Percentiles rank a stretch among this genome's conserved stretches.
Conservation (phyloP, 2,888 invertebrate species). For the Zygaena filipendulae region DNA sequence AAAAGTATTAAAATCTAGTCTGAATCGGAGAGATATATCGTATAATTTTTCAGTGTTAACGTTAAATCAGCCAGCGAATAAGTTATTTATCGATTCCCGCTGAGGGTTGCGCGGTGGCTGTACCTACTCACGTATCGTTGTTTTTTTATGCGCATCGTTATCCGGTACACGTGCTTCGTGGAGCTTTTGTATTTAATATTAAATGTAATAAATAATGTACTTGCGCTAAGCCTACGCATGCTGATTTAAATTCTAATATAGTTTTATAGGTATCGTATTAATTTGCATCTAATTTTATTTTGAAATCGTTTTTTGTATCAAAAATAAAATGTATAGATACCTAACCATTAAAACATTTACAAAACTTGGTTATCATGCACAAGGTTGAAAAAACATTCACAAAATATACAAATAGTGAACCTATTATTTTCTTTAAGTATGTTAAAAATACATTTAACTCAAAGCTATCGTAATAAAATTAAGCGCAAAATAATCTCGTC, state of each 20-base stretch:
- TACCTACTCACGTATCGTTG: conserved; percentile 4
- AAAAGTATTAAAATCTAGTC: conserved; percentile 25
- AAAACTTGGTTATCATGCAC: no score
- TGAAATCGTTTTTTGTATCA: no score
- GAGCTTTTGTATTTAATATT: conserved; percentile 1
- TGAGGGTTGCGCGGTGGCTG: conserved; percentile 16
- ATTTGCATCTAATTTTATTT: conserved; percentile 6
- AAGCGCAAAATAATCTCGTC: no score
- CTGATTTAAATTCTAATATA: conserved; percentile 4
- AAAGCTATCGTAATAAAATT: no score
- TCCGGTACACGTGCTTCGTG: conserved; percentile 1
- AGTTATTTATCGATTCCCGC: conserved; percentile 35
- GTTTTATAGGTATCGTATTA: conserved; percentile 5
- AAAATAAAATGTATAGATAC: no score
- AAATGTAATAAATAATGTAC: conserved; percentile 8
- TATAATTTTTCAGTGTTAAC: conserved; percentile 44
- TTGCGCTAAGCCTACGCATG: conserved; percentile 4
- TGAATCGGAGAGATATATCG: conserved; percentile 34
- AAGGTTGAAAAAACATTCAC: no score
- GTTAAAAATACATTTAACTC: neutral
- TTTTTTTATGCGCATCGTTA: conserved; percentile 5
- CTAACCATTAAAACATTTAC: no score
- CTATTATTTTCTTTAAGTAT: conserved; percentile 5
- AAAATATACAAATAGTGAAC: conserved; percentile 2
- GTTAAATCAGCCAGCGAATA: conserved; percentile 35